Evolutionary conservation across 2,888 invertebrate genomes (phyloP).

Genomic region (Lithodes maja): DNA sequence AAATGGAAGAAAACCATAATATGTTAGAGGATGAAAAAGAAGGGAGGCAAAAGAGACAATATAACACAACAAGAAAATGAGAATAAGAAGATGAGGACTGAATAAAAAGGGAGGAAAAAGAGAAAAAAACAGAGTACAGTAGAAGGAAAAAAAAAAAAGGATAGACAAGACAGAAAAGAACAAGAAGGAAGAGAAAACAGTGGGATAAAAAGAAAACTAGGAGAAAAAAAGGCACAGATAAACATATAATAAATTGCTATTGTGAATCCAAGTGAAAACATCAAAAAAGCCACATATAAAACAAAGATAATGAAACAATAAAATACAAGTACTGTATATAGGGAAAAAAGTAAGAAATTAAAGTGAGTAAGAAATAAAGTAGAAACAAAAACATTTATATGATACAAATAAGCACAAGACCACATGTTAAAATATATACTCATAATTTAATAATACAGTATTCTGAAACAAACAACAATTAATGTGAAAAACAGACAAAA

Average conservation of each 20-base stretch:
- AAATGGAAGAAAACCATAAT: constrained; percentile 4
- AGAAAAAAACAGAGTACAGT: not conserved
- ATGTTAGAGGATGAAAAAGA: not conserved
- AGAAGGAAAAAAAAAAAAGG: not conserved
- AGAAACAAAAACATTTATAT: not conserved
- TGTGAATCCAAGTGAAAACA: no score
- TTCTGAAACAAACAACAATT: not conserved
- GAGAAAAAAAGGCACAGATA: no score
- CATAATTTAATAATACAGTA: not conserved
- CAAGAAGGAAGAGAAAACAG: not conserved
- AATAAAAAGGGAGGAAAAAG: not conserved
- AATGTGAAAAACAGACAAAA: not conserved
- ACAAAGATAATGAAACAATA: no score
- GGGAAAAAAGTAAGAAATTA: not conserved
- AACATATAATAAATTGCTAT: no score
- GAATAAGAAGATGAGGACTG: not conserved
- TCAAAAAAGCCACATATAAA: no score
- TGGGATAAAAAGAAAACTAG: constrained; percentile 1
- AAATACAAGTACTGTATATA: not conserved
- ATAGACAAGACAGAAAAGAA: not conserved
- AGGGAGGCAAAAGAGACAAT: not conserved
- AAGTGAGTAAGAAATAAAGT: not conserved
- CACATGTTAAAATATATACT: not conserved
- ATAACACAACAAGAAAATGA: not conserved
- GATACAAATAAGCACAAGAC: not conserved